Percentiles rank a stretch among this genome's conserved stretches.
Conservation (phyloP, 2,888 invertebrate genomes). For the Hirtodrosophila confusa region DNA sequence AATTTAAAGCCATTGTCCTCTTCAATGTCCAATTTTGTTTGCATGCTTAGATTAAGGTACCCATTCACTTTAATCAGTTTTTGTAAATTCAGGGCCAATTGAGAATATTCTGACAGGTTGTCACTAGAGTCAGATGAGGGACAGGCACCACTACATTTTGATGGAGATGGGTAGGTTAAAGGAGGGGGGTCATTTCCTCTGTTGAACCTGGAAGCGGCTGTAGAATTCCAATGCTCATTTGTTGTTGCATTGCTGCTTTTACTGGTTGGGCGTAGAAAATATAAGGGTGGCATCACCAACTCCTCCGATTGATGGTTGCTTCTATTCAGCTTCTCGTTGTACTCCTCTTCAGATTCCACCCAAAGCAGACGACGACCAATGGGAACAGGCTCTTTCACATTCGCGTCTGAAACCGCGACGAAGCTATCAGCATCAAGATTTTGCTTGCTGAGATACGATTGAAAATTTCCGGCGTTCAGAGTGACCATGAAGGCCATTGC, state of each 20-base stretch:
- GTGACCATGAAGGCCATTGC: slow-evolving; percentile 92
- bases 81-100: slow-evolving; percentile 91
- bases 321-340: slow-evolving; percentile 68
- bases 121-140: slow-evolving; percentile 85
- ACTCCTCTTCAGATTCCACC: slow-evolving; percentile 77
- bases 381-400: slow-evolving; percentile 42
- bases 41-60: slow-evolving; percentile 75
- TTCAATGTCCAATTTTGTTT: slow-evolving; percentile 43
- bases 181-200: slow-evolving; percentile 46
- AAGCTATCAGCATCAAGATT: slow-evolving; percentile 52
- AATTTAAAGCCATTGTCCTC: slow-evolving; percentile 71
- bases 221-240: slow-evolving; percentile 27
- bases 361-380: slow-evolving; percentile 79
- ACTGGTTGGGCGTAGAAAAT: slow-evolving; percentile 70
- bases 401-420: slow-evolving; percentile 33
- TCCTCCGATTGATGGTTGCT: slow-evolving; percentile 62
- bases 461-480: slow-evolving; percentile 89
- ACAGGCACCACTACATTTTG: slow-evolving; percentile 85
- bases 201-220: slow-evolving; percentile 15
- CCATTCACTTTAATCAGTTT: slow-evolving; percentile 89
- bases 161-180: slow-evolving; percentile 42
- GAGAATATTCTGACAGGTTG: slow-evolving; percentile 92
- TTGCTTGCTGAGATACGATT: slow-evolving; percentile 71
- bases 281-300: slow-evolving; percentile 66
- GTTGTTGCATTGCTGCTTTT: slow-evolving; percentile 41